phyloP scores from a whole-genome alignment of 2,888 invertebrate genomes.

The Acholoe squamosa region DNA sequence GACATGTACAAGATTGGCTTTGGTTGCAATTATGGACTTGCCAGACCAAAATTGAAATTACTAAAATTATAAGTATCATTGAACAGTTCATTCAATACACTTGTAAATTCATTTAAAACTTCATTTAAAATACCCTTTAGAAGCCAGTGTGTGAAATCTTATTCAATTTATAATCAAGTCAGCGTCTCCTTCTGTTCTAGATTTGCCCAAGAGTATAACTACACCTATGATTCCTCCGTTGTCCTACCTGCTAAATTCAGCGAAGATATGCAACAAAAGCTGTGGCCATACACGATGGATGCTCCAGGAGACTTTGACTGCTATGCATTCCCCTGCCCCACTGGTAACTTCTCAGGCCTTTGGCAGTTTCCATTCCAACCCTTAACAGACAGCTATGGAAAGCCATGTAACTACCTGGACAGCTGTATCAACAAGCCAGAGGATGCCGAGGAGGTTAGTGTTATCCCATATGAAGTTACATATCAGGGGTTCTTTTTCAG shows the following conservation, averaged over 20 bases:
- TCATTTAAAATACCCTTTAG: too few relatives aligned
- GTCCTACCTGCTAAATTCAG: neutral
- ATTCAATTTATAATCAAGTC: too few relatives aligned
- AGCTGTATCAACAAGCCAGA: constrained; percentile 2
- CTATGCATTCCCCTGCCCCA: neutral
- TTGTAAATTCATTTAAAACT: too few relatives aligned
- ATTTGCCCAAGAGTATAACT: neutral
- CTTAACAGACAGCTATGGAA: constrained; percentile 22
- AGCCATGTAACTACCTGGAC: neutral
- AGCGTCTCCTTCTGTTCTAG: neutral
- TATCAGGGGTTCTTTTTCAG: too few relatives aligned
- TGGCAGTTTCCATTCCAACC: constrained; percentile 1
- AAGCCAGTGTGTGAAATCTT: too few relatives aligned
- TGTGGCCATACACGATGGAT: constrained; percentile 59
- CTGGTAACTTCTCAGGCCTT: neutral
- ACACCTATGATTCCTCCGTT: constrained; percentile 1
- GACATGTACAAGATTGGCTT: too few relatives aligned
- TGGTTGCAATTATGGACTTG: too few relatives aligned
- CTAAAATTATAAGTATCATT: too few relatives aligned
- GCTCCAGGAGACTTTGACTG: neutral
- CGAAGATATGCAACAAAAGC: neutral
- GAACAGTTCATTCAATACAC: too few relatives aligned
- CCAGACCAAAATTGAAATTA: too few relatives aligned
- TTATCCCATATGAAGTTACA: too few relatives aligned
- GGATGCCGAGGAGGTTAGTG: neutral